Percentiles rank a stretch among this genome's conserved stretches.
Evolutionary conservation across 2,888 invertebrate species (phyloP).

Genomic region (Anoncus sp.): DNA sequence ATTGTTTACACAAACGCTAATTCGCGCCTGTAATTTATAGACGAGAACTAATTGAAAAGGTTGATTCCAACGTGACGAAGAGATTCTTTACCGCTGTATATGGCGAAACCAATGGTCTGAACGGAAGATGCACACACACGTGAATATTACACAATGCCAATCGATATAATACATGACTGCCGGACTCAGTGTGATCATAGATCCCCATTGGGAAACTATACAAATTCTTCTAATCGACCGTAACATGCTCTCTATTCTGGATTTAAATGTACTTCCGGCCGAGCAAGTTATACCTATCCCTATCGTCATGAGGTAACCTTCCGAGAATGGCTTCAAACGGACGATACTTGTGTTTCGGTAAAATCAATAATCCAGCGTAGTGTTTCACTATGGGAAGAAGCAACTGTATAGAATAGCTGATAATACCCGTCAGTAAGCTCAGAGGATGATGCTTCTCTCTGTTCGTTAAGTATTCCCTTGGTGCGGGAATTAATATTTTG

Average conservation of each 20-base stretch:
- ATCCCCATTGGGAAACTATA: not conserved
- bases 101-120: not conserved
- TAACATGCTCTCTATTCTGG: conserved; percentile 45
- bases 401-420: conserved; percentile 4
- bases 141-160: conserved; percentile 39
- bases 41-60: no score
- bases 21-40: no score
- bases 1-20: no score
- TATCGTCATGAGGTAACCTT: not conserved
- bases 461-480: conserved; percentile 16
- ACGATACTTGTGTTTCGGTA: not conserved
- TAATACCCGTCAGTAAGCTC: conserved; percentile 11
- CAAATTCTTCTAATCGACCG: conserved; percentile 41
- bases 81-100: not conserved
- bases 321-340: not conserved
- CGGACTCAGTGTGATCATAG: not conserved
- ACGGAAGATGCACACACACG: not conserved
- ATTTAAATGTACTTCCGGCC: conserved; percentile 35
- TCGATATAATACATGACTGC: conserved; percentile 31
- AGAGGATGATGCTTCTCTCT: not conserved
- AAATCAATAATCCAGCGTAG: conserved; percentile 34
- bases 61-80: no score
- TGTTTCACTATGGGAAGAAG: conserved; percentile 5
- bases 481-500: conserved; percentile 6
- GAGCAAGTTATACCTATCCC: not conserved